A percentile compares a stretch with the other conserved stretches of the same genome.
phyloP scores from a whole-genome alignment of 2,797 vertebrate species.

The Sebastes flavidus region DNA sequence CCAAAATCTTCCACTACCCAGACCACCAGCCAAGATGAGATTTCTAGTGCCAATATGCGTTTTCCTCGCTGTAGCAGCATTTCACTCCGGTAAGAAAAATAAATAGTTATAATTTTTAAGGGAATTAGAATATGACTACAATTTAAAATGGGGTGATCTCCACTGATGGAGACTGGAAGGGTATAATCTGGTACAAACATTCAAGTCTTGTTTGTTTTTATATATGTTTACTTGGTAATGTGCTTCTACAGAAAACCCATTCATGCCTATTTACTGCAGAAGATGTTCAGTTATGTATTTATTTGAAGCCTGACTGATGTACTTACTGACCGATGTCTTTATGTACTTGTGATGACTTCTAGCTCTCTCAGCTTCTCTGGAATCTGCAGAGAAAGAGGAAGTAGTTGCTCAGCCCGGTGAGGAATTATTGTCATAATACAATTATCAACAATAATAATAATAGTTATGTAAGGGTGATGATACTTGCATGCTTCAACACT shows the following conservation, averaged over 20 bases:
- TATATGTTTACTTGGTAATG: not conserved
- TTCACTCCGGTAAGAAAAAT: slow-evolving; percentile 74
- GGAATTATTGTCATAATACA: not conserved
- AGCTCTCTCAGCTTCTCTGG: slow-evolving; percentile 76
- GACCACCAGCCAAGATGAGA: slow-evolving; percentile 70
- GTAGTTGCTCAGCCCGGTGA: slow-evolving; percentile 57
- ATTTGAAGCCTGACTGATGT: not conserved
- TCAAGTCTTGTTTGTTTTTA: not conserved
- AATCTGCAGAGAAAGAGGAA: slow-evolving; percentile 60
- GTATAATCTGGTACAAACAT: not conserved
- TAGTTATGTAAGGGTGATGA: not conserved
- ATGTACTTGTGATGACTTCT: not conserved
- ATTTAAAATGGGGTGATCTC: not conserved
- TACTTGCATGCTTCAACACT: not conserved
- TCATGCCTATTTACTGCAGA: not conserved
- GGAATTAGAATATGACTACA: not conserved
- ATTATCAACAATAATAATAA: not conserved
- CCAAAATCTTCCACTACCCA: slow-evolving; percentile 16
- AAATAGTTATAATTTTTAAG: not conserved
- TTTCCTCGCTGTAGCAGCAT: slow-evolving; percentile 67
- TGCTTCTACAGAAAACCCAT: not conserved
- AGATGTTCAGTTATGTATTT: not conserved
- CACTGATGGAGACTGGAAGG: not conserved
- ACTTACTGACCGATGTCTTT: not conserved
- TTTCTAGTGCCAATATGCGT: slow-evolving; percentile 55